Base-by-base conservation (phyloP, 1,140 invertebrate species). In the Lordiphosa stackelbergi region DNA sequence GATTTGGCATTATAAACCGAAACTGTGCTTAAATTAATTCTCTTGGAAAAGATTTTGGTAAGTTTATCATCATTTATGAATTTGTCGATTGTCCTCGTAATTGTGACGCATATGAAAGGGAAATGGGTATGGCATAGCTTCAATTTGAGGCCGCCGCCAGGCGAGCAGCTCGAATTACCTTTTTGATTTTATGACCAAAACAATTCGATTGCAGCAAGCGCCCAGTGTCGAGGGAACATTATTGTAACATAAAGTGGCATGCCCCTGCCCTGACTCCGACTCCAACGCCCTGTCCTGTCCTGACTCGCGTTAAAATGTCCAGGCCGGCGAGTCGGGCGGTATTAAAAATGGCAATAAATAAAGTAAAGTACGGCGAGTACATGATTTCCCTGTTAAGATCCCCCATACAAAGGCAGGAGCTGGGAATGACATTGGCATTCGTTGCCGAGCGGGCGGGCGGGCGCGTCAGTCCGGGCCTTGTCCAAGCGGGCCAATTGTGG, bases 261-360 rank as follows among this genome's bases (percentile, higher is more conserved):
- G 56, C 48, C 49, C 68, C 52, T 38, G 40, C 40, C 13, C 40
- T 19, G 13, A 5, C 11, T 45, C 36, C 58, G n/a, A 8, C 11
- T 19, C 19, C 36, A n/a, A 24, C 7, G 10, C 12, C 49, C n/a
- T 13, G 7, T 1, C 35, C 45, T 40, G 51, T 11, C 48, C 69
- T 38, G 38, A 54, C 49, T 34, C 42, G 75, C 72, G 75, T 83
- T 79, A 79, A 81, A 79, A 70, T 79, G 77, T 79, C 75, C 75
- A 52, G 75, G 71, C 75, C 56, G 62, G 53, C 73, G 53, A 64
- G 60, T 58, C 53, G 63, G 70, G 59, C 75, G 68, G 79, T 85
- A 86, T 86, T 86, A 86, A 86, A 86, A 86, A 85, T 78, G 73
- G 79, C 85, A 73, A 86, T 86, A 86, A 86, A 86, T 86, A 86